These are phyloP conservation scores for Osmerus eperlanus DNA, from an alignment of 2,113 vertebrate species.

Conservation along the genomic window DNA sequence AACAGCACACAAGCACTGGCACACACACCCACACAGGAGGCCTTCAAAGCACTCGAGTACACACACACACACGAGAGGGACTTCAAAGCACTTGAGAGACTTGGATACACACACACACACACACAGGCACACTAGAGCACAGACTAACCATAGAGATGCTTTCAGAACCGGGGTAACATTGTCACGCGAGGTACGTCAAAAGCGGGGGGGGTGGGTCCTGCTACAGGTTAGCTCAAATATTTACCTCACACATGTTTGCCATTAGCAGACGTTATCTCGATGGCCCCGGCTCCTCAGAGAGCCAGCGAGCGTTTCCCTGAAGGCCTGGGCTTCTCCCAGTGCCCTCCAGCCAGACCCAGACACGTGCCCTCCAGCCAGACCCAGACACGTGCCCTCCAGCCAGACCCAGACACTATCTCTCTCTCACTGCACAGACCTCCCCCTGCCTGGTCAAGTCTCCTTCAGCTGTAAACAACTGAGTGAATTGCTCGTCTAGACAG, in stretches of 20 bases:
- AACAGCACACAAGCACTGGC: too few relatives aligned
- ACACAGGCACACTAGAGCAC: not conserved
- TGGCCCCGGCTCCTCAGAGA: conserved; percentile 40
- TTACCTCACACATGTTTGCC: conserved; percentile 48
- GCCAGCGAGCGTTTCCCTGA: conserved; percentile 35
- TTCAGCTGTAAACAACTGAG: not conserved
- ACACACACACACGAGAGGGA: not conserved
- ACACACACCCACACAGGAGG: too few relatives aligned
- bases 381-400: too few relatives aligned
- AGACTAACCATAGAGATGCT: conserved; percentile 8
- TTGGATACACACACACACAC: too few relatives aligned
- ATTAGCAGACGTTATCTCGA: conserved; percentile 46
- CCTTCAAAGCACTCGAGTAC: too few relatives aligned
- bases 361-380: too few relatives aligned
- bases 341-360: conserved; percentile 26
- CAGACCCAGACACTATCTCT: conserved; percentile 14
- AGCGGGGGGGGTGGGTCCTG: not conserved
- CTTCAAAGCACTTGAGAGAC: not conserved
- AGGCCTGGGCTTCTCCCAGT: conserved; percentile 11
- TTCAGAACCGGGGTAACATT: conserved; percentile 26
- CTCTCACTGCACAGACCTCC: not conserved
- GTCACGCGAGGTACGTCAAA: conserved; percentile 34
- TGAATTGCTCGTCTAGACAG: not conserved
- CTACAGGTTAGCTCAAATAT: conserved; percentile 53
- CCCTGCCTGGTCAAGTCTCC: not conserved